Evolutionary conservation across 1,140 invertebrate genomes (phyloP), one percentile per base, ranked within the genome.

Genomic region (Cherax quadricarinatus): DNA sequence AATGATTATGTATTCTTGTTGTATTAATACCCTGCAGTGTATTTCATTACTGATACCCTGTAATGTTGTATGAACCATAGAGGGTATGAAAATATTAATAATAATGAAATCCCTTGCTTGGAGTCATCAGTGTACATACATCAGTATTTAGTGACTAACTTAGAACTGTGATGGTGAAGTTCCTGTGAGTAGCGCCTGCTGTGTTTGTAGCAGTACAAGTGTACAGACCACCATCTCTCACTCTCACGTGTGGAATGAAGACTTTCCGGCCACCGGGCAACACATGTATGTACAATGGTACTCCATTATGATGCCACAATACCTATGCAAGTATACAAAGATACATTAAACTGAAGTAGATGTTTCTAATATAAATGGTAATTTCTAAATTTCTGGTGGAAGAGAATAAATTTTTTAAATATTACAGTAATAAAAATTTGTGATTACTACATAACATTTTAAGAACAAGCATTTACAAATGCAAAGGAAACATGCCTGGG

Each of bases 171-270:
- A 94, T 53, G 1, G 41, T 62, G 89, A 94, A 94, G 82, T 94
- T 93, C 82, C 92, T 94, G 24, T 94, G 90, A 41, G 85, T 88
- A 3, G 89, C 93, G 16, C 94, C 94, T 75, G 93, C 94, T 81
- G 91, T 51, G 82, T 94, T 94, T 3, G 86, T 87, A 41, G 93
- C 94, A 41, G 92, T 89, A 86, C 94, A 94, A n/a, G 92, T 94
- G 70, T 94, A 94, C 62, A 87, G 87, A 9, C 94, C 94, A 30
- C 81, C 88, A 70, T 94, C 86, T 6, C 78, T 41, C 21, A 86
- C 21, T 1, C 51, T 70, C 6, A 91, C 93, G 18, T 57, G 24
- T 14, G 79, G 24, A 21, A 89, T 83, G 18, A 80, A 24, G 7
- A 93, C 84, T 30, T 41, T 21, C 48, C 49, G 41, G 6, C 92